These are phyloP conservation scores for Chlorops oryzae DNA, from an alignment of 1,140 invertebrate genomes.

Conservation along the genomic window DNA sequence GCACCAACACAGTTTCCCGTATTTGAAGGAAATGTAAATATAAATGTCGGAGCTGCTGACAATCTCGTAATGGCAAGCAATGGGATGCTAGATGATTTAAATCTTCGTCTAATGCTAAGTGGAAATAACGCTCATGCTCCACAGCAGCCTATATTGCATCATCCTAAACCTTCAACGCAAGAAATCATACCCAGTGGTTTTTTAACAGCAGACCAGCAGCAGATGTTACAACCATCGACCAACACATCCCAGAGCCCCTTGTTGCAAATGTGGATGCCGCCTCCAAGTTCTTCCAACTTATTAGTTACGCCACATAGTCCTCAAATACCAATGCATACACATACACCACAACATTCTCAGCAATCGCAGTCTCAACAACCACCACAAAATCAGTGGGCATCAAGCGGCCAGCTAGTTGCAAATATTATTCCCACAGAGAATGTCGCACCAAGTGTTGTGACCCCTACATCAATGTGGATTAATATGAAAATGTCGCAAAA, in stretches of 20 bases:
- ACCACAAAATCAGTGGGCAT: constrained; percentile 7
- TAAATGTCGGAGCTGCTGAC: too few relatives aligned
- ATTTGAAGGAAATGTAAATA: too few relatives aligned
- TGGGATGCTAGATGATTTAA: constrained; percentile 37
- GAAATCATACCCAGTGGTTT: constrained; percentile 25
- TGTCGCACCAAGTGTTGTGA: too few relatives aligned
- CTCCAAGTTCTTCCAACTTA: constrained; percentile 21
- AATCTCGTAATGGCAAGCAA: too few relatives aligned
- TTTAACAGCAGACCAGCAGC: too few relatives aligned
- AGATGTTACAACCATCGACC: too few relatives aligned
- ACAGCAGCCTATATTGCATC: constrained; percentile 17
- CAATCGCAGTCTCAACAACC: background rate
- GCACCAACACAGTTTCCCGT: too few relatives aligned
- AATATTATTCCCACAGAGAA: too few relatives aligned
- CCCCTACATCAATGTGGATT: too few relatives aligned
- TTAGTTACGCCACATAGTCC: constrained; percentile 17
- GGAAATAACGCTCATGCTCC: constrained; percentile 11
- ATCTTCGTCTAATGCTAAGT: constrained; percentile 36
- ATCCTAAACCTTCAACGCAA: constrained; percentile 7
- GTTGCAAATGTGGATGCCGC: constrained; percentile 45
- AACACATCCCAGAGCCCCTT: constrained; percentile 39
- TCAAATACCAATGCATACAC: constrained; percentile 9
- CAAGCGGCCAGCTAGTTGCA: constrained; percentile 15
- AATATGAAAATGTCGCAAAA: too few relatives aligned
- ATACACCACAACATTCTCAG: constrained; percentile 1